Evolutionary conservation across 2,888 invertebrate species (phyloP).

Genomic region (Tetrapedia diversipes): DNA sequence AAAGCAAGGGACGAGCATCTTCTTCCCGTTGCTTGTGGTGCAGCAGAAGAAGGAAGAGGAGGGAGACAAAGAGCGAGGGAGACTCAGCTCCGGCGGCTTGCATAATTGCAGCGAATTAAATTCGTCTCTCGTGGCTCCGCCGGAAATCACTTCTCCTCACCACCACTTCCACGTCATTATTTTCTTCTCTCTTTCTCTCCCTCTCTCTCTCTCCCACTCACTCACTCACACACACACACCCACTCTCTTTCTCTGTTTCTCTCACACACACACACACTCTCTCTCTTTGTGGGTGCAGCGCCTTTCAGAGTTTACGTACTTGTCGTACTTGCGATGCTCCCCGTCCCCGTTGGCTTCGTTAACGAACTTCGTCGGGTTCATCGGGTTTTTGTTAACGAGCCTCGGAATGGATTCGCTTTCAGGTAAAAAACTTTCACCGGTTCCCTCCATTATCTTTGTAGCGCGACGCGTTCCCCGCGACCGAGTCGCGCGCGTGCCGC

Average conservation of each 20-base stretch:
- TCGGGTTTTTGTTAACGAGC: slow-evolving; percentile 69
- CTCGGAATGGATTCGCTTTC: slow-evolving; percentile 57
- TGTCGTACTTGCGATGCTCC: slow-evolving; percentile 34
- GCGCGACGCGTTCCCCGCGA: slow-evolving; percentile 8
- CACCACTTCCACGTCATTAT: slow-evolving; percentile 63
- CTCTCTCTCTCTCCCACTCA: too few relatives aligned
- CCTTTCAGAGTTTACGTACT: slow-evolving; percentile 66
- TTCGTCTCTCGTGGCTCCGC: slow-evolving; percentile 67
- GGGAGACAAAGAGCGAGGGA: background rate
- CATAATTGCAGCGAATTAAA: slow-evolving; percentile 74
- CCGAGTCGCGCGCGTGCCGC: slow-evolving; percentile 32
- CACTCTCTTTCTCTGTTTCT: too few relatives aligned
- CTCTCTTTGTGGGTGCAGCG: too few relatives aligned
- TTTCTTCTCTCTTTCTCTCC: too few relatives aligned
- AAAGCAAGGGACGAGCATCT: slow-evolving; percentile 5
- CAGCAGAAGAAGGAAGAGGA: background rate
- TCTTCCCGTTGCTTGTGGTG: slow-evolving; percentile 25
- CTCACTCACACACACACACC: too few relatives aligned
- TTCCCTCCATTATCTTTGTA: slow-evolving; percentile 55
- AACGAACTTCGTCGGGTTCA: slow-evolving; percentile 66
- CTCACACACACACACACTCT: too few relatives aligned
- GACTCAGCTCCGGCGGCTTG: slow-evolving; percentile 14
- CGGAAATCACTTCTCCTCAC: slow-evolving; percentile 67
- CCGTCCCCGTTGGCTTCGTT: slow-evolving; percentile 58
- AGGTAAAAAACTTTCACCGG: slow-evolving; percentile 53